Evolutionary conservation across 2,888 invertebrate genomes (phyloP).

Genomic region (Hecatera dysodea): DNA sequence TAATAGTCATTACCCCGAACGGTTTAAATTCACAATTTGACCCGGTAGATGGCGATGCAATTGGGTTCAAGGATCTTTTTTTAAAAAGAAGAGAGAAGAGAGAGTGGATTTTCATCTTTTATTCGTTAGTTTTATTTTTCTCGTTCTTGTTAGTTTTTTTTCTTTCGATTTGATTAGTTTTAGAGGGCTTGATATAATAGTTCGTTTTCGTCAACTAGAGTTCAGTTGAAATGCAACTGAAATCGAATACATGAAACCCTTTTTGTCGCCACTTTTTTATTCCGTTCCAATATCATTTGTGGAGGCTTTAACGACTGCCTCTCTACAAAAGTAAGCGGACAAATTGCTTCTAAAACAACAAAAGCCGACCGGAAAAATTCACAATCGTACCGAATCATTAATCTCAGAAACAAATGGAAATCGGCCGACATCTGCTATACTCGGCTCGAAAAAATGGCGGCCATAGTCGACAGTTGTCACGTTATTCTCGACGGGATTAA

Average conservation of each 20-base stretch:
- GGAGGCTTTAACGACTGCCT: constrained; percentile 88
- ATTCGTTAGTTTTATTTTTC: too few species aligned
- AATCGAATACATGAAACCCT: constrained; percentile 67
- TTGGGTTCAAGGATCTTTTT: too few species aligned
- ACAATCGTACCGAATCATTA: constrained; percentile 91
- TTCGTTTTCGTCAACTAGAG: constrained; percentile 18
- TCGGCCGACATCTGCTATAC: constrained; percentile 91
- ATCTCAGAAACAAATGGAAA: constrained; percentile 91
- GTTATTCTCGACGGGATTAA: constrained; percentile 91
- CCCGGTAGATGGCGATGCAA: too few species aligned
- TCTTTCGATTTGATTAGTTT: constrained; percentile 1
- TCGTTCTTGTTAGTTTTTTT: too few species aligned
- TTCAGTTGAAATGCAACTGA: constrained; percentile 40
- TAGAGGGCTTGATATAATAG: not conserved
- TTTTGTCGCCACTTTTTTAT: constrained; percentile 79
- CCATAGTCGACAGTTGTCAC: constrained; percentile 91
- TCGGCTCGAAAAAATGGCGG: constrained; percentile 88
- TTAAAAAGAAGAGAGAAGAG: too few species aligned
- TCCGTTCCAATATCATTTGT: constrained; percentile 86
- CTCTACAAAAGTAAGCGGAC: constrained; percentile 90
- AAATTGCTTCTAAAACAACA: constrained; percentile 91
- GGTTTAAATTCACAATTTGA: too few species aligned
- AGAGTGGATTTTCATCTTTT: too few species aligned
- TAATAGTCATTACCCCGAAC: too few species aligned
- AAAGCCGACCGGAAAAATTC: constrained; percentile 91